These are phyloP conservation scores for Microctonus aethiopoides DNA, from an alignment of 2,888 invertebrate genomes.

Conservation along the genomic window DNA sequence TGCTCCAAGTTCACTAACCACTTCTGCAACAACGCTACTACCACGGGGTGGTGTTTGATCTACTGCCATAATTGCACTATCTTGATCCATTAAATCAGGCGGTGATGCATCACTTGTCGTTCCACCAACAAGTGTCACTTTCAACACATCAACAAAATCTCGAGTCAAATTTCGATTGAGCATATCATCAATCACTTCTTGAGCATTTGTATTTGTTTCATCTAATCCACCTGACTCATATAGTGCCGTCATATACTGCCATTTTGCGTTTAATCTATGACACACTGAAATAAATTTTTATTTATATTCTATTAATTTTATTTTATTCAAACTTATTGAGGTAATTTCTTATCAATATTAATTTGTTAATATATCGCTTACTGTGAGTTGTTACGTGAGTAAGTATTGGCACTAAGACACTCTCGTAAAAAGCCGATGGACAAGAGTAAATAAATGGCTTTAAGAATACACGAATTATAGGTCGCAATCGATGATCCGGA, in stretches of 20 bases:
- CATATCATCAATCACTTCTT: slow-evolving; percentile 88
- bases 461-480: slow-evolving; percentile 84
- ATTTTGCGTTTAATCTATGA: slow-evolving; percentile 77
- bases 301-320: not conserved
- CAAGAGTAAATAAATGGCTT: slow-evolving; percentile 89
- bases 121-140: slow-evolving; percentile 81
- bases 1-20: slow-evolving; percentile 84
- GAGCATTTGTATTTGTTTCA: slow-evolving; percentile 80
- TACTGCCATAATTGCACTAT: slow-evolving; percentile 79
- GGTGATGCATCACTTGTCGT: slow-evolving; percentile 69
- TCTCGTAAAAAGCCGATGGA: slow-evolving; percentile 82
- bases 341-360: no score
- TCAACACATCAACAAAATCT: slow-evolving; percentile 87
- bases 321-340: not conserved
- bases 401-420: slow-evolving; percentile 83
- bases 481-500: slow-evolving; percentile 87
- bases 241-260: slow-evolving; percentile 82
- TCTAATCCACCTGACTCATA: slow-evolving; percentile 82
- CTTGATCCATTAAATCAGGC: slow-evolving; percentile 74
- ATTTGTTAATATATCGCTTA: slow-evolving; percentile 67
- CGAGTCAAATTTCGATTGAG: slow-evolving; percentile 86
- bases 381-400: slow-evolving; percentile 82
- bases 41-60: slow-evolving; percentile 63
- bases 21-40: slow-evolving; percentile 72
- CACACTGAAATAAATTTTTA: slow-evolving; percentile 61